Evolutionary conservation across 2,888 invertebrate species (phyloP).

Genomic region (Melolontha melolontha): DNA sequence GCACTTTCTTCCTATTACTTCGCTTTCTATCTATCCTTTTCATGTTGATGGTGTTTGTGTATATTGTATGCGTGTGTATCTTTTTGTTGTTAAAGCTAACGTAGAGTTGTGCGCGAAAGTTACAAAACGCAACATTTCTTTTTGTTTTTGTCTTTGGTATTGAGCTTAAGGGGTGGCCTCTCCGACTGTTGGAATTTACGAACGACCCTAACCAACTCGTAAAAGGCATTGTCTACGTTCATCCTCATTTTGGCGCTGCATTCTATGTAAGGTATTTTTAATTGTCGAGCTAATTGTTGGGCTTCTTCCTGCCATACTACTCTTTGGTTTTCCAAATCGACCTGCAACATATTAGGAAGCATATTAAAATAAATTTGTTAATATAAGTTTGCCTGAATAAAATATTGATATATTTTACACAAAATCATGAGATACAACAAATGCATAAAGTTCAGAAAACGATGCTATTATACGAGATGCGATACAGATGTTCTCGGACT

Average conservation of each 20-base stretch:
- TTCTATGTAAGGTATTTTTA: conserved; percentile 95
- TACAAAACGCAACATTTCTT: conserved; percentile 83
- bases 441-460: no score
- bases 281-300: conserved; percentile 85
- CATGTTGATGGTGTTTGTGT: no score
- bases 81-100: conserved; percentile 21
- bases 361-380: no score
- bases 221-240: conserved; percentile 97
- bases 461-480: no score
- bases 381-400: no score
- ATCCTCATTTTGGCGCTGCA: conserved; percentile 96
- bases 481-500: no score
- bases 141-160: conserved; percentile 77
- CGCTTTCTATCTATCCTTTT: no score
- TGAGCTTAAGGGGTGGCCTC: conserved; percentile 81
- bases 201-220: conserved; percentile 92
- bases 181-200: conserved; percentile 92
- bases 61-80: no score
- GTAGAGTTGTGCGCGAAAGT: conserved; percentile 50
- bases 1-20: no score
- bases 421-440: no score
- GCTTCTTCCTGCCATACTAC: conserved; percentile 90
- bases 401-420: no score
- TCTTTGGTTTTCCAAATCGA: conserved; percentile 90
- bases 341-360: conserved; percentile 56